phyloP scores from a whole-genome alignment of 2,888 invertebrate species.

The Drosophila villosipedis region DNA sequence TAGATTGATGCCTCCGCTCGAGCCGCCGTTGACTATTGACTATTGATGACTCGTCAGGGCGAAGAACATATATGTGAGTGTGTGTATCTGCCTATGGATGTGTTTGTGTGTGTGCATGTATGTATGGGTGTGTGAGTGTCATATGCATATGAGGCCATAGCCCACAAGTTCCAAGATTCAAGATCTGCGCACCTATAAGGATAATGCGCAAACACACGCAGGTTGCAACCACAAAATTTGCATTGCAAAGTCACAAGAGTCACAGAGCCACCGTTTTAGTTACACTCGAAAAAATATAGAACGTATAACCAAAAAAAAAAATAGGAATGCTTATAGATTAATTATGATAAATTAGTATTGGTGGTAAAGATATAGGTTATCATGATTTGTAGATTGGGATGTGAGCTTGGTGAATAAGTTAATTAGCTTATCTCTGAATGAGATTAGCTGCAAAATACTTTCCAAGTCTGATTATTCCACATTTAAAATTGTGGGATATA shows the following conservation, averaged over 20 bases:
- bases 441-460: neutral
- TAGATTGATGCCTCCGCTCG: constrained; percentile 59
- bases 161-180: constrained; percentile 47
- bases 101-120: neutral
- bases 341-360: neutral
- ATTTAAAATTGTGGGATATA: neutral
- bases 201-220: constrained; percentile 74
- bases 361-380: neutral
- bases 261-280: constrained; percentile 24
- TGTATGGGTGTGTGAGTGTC: constrained; percentile 35
- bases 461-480: neutral
- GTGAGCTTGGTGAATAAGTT: neutral
- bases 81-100: constrained; percentile 1
- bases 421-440: neutral
- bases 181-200: constrained; percentile 71
- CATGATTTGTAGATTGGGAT: neutral
- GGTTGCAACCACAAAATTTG: constrained; percentile 71
- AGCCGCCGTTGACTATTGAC: constrained; percentile 71
- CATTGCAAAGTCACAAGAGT: constrained; percentile 64
- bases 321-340: neutral
- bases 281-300: constrained; percentile 9
- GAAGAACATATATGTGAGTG: constrained; percentile 15
- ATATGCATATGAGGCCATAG: constrained; percentile 61
- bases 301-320: neutral
- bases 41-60: constrained; percentile 65